Percentiles rank a stretch among this genome's conserved stretches.
phyloP scores from a whole-genome alignment of 2,113 vertebrate genomes.

The Planiliza haematocheilus region DNA sequence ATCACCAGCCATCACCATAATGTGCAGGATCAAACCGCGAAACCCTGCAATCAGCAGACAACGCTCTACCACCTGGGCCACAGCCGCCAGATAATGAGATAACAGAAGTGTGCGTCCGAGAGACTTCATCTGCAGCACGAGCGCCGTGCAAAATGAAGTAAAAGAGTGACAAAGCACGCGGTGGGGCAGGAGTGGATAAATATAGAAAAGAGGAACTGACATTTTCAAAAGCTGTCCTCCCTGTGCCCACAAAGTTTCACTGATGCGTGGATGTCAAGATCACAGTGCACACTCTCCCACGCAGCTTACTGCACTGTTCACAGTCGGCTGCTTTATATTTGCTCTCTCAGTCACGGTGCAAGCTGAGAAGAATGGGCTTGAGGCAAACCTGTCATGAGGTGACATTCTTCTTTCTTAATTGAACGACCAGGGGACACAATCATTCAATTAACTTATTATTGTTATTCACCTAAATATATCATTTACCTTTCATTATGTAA shows the following conservation, averaged over 20 bases:
- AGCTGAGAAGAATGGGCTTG: constrained; percentile 8
- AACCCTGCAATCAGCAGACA: too few species aligned
- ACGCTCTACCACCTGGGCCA: too few species aligned
- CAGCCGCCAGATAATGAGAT: constrained; percentile 23
- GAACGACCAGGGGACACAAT: background rate
- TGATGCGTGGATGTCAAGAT: constrained; percentile 72
- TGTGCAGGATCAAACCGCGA: too few species aligned
- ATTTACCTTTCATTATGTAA: background rate
- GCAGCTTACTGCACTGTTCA: constrained; percentile 55
- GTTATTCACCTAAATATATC: background rate
- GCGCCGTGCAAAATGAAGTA: constrained; percentile 44
- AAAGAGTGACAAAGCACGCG: constrained; percentile 59
- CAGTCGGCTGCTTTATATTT: constrained; percentile 54
- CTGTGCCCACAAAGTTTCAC: constrained; percentile 69
- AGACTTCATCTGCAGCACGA: constrained; percentile 22
- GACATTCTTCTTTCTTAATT: constrained; percentile 3
- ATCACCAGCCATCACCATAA: too few species aligned
- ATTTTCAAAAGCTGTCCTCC: constrained; percentile 78
- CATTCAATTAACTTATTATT: too few species aligned
- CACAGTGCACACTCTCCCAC: constrained; percentile 66
- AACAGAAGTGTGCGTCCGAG: background rate
- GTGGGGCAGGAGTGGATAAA: constrained; percentile 53
- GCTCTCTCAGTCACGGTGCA: constrained; percentile 26
- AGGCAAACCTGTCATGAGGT: constrained; percentile 31
- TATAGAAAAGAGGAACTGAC: constrained; percentile 83